Percentiles rank a stretch among this genome's conserved stretches.
Conservation (phyloP, 1,140 invertebrate species). For the Euwallacea fornicatus region DNA sequence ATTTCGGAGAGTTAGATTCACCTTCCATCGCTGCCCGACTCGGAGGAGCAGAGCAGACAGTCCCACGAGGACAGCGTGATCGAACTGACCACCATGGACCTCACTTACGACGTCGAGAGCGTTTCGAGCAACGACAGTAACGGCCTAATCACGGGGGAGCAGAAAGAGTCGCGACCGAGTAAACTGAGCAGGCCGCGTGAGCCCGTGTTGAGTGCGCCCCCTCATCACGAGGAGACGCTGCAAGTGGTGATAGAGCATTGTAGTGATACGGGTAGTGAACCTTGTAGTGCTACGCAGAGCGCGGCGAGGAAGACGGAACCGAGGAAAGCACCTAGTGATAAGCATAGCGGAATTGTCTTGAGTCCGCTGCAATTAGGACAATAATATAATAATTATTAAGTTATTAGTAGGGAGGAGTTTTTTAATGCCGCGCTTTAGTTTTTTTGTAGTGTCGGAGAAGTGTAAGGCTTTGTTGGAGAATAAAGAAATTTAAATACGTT, state of each 20-base stretch:
- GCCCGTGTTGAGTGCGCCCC: constrained; percentile 31
- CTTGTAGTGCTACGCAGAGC: constrained; percentile 13
- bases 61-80: constrained; percentile 51
- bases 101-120: constrained; percentile 53
- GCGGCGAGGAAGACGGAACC: constrained; percentile 22
- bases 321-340: constrained; percentile 39
- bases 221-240: constrained; percentile 40
- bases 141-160: constrained; percentile 35
- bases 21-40: constrained; percentile 45
- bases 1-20: constrained; percentile 28
- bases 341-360: constrained; percentile 55
- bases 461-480: too few relatives aligned
- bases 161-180: constrained; percentile 28
- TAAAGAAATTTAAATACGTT: too few relatives aligned
- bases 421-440: not conserved
- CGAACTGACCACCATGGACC: constrained; percentile 53
- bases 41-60: constrained; percentile 43
- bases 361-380: constrained; percentile 56
- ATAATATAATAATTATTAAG: constrained; percentile 42
- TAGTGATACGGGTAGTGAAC: constrained; percentile 41
- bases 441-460: not conserved
- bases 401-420: constrained; percentile 18
- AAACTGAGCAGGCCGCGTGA: constrained; percentile 51
- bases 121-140: constrained; percentile 53
- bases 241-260: constrained; percentile 49